phyloP scores from a whole-genome alignment of 2,888 invertebrate species.

The Agriopis aurantiaria region DNA sequence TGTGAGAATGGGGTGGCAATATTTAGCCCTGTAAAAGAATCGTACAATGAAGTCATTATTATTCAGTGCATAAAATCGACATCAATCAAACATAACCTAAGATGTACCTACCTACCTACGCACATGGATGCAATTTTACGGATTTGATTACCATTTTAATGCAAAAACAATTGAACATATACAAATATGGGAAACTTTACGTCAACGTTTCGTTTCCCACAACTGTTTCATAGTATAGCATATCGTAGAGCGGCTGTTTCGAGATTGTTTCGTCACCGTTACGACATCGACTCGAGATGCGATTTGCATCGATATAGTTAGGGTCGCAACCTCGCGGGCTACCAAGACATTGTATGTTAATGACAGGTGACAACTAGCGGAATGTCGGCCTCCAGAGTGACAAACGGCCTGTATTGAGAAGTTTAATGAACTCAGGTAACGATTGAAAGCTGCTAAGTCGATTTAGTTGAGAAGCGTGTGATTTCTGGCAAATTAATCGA shows the following conservation, averaged over 20 bases:
- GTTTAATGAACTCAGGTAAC: slow-evolving; percentile 41
- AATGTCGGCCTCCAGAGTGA: slow-evolving; percentile 45
- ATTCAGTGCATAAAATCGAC: not conserved
- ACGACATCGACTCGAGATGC: slow-evolving; percentile 34
- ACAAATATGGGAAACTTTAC: slow-evolving; percentile 30
- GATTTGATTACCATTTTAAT: slow-evolving; percentile 4
- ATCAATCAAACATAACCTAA: not conserved
- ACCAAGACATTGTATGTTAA: slow-evolving; percentile 83
- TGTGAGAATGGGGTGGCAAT: no score
- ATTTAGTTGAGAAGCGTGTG: slow-evolving; percentile 39
- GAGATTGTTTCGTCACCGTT: slow-evolving; percentile 30
- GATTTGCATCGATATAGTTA: slow-evolving; percentile 44
- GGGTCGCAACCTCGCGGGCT: slow-evolving; percentile 69
- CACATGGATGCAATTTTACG: not conserved
- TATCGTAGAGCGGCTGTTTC: slow-evolving; percentile 34
- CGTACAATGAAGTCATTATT: no score
- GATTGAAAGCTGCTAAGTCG: slow-evolving; percentile 44
- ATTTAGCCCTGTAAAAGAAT: no score
- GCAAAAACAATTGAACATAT: slow-evolving; percentile 29
- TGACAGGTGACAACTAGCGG: slow-evolving; percentile 58
- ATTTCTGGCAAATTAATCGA: slow-evolving; percentile 1
- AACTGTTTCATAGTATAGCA: slow-evolving; percentile 6
- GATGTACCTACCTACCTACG: not conserved
- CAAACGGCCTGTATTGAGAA: slow-evolving; percentile 39
- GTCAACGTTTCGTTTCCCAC: slow-evolving; percentile 7